A percentile compares a stretch with the other conserved stretches of the same genome.
Conservation (phyloP, 2,797 vertebrate species). For the Eulemur rubriventer region DNA sequence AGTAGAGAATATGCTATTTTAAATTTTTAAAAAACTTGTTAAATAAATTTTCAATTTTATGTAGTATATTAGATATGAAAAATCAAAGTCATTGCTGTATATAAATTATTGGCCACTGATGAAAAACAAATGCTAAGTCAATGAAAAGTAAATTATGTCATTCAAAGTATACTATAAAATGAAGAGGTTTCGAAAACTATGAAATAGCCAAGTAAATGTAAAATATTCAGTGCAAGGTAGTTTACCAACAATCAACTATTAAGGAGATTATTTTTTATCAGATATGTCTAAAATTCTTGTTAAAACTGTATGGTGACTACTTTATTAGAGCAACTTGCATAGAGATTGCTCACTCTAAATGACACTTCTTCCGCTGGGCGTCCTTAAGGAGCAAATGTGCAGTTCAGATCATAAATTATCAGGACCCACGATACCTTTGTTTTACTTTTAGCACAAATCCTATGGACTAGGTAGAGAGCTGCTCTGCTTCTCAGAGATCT, state of each 20-base stretch:
- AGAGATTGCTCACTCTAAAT: neutral
- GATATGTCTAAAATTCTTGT: neutral
- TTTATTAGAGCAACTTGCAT: neutral
- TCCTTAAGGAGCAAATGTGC: neutral
- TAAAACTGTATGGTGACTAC: neutral
- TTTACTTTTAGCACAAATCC: neutral
- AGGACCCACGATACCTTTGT: neutral
- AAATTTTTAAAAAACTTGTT: neutral
- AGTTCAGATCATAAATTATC: neutral
- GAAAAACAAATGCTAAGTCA: neutral
- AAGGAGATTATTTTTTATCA: neutral
- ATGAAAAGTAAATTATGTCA: neutral
- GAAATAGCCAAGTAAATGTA: neutral
- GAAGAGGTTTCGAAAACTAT: neutral
- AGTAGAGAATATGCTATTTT: neutral
- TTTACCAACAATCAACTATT: neutral
- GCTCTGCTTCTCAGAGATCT: neutral
- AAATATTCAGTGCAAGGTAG: neutral
- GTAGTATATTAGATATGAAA: neutral
- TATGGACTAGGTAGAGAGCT: neutral
- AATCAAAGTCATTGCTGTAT: neutral
- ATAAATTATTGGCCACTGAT: neutral
- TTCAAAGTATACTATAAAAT: neutral
- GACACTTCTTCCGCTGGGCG: neutral
- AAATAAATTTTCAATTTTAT: neutral